Evolutionary conservation across 2,797 vertebrate species (phyloP).

Genomic region (Cyclura pinguis): DNA sequence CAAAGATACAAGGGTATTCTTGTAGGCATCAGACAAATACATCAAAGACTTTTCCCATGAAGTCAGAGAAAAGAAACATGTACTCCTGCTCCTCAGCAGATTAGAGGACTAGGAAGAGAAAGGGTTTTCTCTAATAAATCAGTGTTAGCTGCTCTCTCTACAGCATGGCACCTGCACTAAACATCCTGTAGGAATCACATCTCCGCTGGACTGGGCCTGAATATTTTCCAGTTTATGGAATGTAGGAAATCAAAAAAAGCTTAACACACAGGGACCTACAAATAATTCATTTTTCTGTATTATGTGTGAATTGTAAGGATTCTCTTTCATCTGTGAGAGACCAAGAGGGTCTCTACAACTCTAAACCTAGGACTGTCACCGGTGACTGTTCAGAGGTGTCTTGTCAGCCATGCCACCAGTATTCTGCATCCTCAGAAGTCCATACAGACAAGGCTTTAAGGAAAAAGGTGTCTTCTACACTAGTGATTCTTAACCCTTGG

Average conservation of each 20-base stretch:
- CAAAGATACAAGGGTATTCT: rapidly evolving
- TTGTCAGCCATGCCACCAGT: neutral
- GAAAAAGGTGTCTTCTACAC: neutral
- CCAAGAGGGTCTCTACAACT: neutral
- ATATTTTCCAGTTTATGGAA: neutral
- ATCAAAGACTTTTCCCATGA: neutral
- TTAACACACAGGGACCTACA: neutral
- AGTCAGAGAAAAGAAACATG: neutral
- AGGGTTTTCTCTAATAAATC: slow-evolving; percentile 17
- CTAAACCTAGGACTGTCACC: neutral
- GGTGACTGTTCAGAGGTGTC: neutral
- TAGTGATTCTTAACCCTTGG: too few species aligned
- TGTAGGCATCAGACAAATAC: neutral
- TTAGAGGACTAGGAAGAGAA: rapidly evolving
- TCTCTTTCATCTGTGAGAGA: neutral
- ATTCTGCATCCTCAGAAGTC: neutral
- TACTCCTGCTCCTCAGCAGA: rapidly evolving
- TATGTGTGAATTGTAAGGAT: neutral
- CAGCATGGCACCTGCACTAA: neutral
- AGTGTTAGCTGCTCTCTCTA: neutral
- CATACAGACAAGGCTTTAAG: neutral
- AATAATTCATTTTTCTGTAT: neutral
- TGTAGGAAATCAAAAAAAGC: neutral
- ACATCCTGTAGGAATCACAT: slow-evolving; percentile 19
- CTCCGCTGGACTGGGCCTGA: slow-evolving; percentile 17